Base-by-base conservation (phyloP, 2,888 invertebrate species). In the Idaea biselata region DNA sequence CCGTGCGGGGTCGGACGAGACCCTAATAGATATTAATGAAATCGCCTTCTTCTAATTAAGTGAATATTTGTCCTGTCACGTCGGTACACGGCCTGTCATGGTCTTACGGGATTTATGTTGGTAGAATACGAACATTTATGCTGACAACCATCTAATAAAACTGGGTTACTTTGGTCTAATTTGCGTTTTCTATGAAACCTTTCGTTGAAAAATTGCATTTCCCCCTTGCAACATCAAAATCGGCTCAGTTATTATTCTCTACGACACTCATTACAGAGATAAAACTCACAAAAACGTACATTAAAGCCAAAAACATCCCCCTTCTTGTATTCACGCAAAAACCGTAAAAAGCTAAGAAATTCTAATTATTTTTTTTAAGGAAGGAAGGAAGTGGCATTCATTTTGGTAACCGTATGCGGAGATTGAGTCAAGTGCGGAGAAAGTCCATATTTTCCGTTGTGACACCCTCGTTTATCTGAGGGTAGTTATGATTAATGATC, bases 21-120 rank as follows among this genome's bases (percentile, higher is more conserved):
- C 44, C 44, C 44, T 68, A 64, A 65, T 68, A 60, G 61, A 68
- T 67, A 68, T 66, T 63, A 68, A 65, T 69, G 62, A 59, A 62
- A 64, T 63, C 55, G 58, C 57, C 44, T 6, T 60, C 18, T 61
- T 18, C 31, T 8, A 32, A 61, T 55, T 58, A 55, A 61, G 44
- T 44, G 44, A 44, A 44, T 14, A 44, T 44, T 8, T 44, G 44
- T 44, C 1, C 44, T 44, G 7, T 11, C 44, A 44, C 44, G 11
- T 44, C 44, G 44, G 44, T 44, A 44, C 44, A 44, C 5, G 25
- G 5, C 25, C n/a, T n/a, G n/a, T n/a, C n/a, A 32, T 8, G 32
- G 32, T 32, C 44, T 44, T 8, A 44, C 8, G 44, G 11, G 44
- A 44, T 44, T 44, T 14, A 44, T 44, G 25, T 25, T 3, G 25